These are phyloP conservation scores for Strix aluco DNA, from an alignment of 2,113 vertebrate species.

Conservation along the genomic window DNA sequence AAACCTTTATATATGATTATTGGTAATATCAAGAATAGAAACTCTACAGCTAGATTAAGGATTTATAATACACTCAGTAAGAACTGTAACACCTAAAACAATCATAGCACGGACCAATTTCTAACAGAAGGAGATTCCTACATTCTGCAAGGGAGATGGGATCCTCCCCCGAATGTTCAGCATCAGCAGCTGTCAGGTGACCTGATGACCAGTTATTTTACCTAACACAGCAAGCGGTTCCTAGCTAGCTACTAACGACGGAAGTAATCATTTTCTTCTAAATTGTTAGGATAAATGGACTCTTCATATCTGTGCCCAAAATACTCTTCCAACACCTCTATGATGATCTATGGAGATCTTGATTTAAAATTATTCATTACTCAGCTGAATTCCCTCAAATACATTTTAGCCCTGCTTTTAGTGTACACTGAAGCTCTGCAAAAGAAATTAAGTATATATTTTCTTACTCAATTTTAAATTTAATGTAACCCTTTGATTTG, in stretches of 20 bases:
- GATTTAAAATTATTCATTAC: background rate
- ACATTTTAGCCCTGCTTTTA: background rate
- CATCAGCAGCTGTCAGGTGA: no score
- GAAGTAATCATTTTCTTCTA: background rate
- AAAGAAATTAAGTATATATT: background rate
- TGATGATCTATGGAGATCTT: background rate
- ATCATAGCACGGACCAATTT: background rate
- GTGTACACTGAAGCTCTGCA: background rate
- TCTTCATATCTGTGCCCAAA: background rate
- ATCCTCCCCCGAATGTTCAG: rapidly evolving
- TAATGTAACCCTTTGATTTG: background rate
- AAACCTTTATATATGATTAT: background rate
- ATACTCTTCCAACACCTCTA: background rate
- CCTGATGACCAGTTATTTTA: background rate
- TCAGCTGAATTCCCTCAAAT: background rate
- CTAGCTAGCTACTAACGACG: background rate
- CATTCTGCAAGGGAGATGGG: background rate
- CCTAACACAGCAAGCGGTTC: background rate
- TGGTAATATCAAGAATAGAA: background rate
- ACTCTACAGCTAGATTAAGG: background rate
- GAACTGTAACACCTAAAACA: background rate
- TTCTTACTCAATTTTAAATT: background rate
- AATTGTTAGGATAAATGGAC: background rate
- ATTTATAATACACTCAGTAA: background rate
- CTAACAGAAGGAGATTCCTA: no score